These are phyloP conservation scores for Ormyrus pomaceus DNA, from an alignment of 2,888 invertebrate genomes.

Conservation along the genomic window DNA sequence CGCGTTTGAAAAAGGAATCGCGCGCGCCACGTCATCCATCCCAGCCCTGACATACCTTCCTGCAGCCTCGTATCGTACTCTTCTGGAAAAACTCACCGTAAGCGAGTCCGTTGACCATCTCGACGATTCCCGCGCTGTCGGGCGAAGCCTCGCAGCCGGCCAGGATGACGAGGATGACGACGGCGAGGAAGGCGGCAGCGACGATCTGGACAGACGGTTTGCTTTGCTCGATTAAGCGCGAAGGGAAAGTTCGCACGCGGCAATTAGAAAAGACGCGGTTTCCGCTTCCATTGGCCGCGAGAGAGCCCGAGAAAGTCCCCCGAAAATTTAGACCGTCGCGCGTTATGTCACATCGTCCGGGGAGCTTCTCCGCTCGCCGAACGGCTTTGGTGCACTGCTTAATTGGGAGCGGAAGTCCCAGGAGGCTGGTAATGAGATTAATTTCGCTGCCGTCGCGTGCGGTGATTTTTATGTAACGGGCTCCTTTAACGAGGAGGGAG, in stretches of 20 bases:
- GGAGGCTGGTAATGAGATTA: background rate
- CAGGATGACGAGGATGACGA: slow-evolving; percentile 7
- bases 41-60: slow-evolving; percentile 45
- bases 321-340: background rate
- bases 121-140: slow-evolving; percentile 75
- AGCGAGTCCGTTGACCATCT: slow-evolving; percentile 72
- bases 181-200: background rate
- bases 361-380: background rate
- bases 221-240: slow-evolving; percentile 35
- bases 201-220: slow-evolving; percentile 44
- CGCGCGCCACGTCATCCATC: background rate
- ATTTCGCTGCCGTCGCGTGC: background rate
- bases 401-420: too few species aligned
- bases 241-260: slow-evolving; percentile 18
- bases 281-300: too few species aligned
- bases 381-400: too few species aligned
- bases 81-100: slow-evolving; percentile 68
- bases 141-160: slow-evolving; percentile 53
- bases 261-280: background rate
- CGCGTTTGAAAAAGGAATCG: background rate
- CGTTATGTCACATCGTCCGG: background rate
- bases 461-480: slow-evolving; percentile 2
- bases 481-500: background rate
- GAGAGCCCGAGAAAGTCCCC: too few species aligned
- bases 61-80: background rate